phyloP scores from a whole-genome alignment of 37 sponge, comb jelly and placozoan species.

The Dysidea cf. avara region DNA sequence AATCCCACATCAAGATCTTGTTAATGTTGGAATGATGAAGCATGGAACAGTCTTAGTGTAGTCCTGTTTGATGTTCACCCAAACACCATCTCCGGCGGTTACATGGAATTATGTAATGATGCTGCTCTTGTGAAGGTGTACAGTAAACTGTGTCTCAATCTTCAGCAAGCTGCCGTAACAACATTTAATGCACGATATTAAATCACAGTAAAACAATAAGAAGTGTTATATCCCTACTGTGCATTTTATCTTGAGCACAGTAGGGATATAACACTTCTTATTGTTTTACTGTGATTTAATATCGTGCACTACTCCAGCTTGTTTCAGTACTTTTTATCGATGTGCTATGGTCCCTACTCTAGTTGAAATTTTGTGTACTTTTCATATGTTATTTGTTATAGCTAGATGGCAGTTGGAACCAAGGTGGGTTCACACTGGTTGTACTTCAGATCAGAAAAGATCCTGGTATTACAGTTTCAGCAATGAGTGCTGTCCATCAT shows the following conservation, averaged over 20 bases:
- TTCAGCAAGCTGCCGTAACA: slow-evolving; percentile 46
- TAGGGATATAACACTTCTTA: no score
- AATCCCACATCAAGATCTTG: slow-evolving; percentile 83
- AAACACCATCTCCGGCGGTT: slow-evolving; percentile 82
- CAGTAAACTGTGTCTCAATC: slow-evolving; percentile 68
- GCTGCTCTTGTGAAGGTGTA: slow-evolving; percentile 55
- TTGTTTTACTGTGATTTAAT: no score
- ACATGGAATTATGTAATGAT: slow-evolving; percentile 65
- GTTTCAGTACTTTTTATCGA: no score
- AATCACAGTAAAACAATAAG: no score
- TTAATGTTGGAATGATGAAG: slow-evolving; percentile 69
- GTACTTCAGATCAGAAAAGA: slow-evolving; percentile 64
- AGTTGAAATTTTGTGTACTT: background rate
- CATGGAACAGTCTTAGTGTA: slow-evolving; percentile 76
- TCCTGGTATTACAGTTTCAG: slow-evolving; percentile 33
- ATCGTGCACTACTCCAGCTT: no score
- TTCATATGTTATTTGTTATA: background rate
- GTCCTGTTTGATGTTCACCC: slow-evolving; percentile 79
- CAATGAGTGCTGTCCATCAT: slow-evolving; percentile 55
- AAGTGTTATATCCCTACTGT: no score
- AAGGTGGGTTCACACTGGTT: slow-evolving; percentile 71
- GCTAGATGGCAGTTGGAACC: slow-evolving; percentile 92
- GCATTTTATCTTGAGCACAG: slow-evolving; percentile 59
- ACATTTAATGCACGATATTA: no score
- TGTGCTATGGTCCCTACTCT: no score